phyloP scores from a whole-genome alignment of 2,113 vertebrate species.

The Phalacrocorax pelagicus region DNA sequence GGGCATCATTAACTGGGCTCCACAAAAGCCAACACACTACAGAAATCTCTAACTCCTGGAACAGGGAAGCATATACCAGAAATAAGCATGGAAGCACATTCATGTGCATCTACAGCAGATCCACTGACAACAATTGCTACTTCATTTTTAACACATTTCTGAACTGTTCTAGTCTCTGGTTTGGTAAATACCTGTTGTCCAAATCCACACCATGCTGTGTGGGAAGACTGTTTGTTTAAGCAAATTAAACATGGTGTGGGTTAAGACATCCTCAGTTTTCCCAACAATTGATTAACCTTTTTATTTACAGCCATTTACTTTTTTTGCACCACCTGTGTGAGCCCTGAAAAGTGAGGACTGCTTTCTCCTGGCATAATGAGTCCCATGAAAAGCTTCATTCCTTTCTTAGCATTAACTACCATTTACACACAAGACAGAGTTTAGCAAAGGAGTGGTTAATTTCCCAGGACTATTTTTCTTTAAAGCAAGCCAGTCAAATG shows the following conservation, averaged over 20 bases:
- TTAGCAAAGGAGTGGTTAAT: not conserved
- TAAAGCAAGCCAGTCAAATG: not conserved
- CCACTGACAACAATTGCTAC: fast-evolving
- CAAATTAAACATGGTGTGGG: not conserved
- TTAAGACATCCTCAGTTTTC: not conserved
- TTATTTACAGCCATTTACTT: not conserved
- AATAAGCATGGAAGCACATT: fast-evolving
- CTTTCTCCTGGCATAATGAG: not conserved
- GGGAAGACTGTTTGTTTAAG: not conserved
- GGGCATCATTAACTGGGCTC: not conserved
- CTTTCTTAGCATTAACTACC: not conserved
- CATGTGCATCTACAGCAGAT: not conserved
- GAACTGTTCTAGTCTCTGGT: not conserved
- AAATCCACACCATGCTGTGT: not conserved
- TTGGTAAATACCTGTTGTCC: not conserved
- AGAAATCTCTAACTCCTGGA: not conserved
- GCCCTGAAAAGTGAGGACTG: not conserved
- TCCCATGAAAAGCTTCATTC: not conserved
- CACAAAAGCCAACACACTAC: not conserved
- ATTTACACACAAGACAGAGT: not conserved
- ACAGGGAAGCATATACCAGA: not conserved
- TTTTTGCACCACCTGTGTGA: not conserved
- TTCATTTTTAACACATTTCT: not conserved
- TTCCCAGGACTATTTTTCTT: not conserved
- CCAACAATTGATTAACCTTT: not conserved